Evolutionary conservation across 2,113 vertebrate genomes (phyloP).

Genomic region (Gavialis gangeticus): DNA sequence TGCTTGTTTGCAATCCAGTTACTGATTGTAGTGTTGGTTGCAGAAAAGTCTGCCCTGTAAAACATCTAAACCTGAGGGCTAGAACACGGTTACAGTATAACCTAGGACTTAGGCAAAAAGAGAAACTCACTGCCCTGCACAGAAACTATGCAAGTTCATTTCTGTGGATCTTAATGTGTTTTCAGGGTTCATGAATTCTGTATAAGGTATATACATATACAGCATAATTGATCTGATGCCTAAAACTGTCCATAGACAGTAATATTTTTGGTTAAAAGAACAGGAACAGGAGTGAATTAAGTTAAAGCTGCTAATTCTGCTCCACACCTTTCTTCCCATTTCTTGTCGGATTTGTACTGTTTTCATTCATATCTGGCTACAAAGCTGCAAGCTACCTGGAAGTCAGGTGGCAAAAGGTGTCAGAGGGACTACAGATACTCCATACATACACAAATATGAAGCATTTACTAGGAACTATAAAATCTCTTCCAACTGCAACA

Average conservation of each 20-base stretch:
- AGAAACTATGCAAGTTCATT: not conserved
- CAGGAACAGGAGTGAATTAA: rapidly evolving
- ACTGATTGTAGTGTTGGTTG: not conserved
- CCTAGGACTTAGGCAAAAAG: rapidly evolving
- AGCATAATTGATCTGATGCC: not conserved
- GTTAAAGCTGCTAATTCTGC: rapidly evolving
- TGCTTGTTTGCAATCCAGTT: too few species aligned
- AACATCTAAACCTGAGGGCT: rapidly evolving
- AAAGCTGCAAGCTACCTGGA: rapidly evolving
- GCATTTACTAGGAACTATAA: not conserved
- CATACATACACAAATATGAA: not conserved
- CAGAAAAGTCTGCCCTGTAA: not conserved
- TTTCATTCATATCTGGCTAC: not conserved
- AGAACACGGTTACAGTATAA: not conserved
- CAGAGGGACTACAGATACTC: not conserved
- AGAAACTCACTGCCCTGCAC: not conserved
- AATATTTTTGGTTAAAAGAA: not conserved
- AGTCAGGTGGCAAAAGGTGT: not conserved
- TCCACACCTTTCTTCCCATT: not conserved
- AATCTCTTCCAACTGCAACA: not conserved
- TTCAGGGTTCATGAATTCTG: not conserved
- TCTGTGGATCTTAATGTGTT: not conserved
- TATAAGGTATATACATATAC: rapidly evolving
- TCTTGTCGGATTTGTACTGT: not conserved
- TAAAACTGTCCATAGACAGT: not conserved